phyloP scores from a whole-genome alignment of 2,888 invertebrate genomes.

The Orthonevra nobilis region DNA sequence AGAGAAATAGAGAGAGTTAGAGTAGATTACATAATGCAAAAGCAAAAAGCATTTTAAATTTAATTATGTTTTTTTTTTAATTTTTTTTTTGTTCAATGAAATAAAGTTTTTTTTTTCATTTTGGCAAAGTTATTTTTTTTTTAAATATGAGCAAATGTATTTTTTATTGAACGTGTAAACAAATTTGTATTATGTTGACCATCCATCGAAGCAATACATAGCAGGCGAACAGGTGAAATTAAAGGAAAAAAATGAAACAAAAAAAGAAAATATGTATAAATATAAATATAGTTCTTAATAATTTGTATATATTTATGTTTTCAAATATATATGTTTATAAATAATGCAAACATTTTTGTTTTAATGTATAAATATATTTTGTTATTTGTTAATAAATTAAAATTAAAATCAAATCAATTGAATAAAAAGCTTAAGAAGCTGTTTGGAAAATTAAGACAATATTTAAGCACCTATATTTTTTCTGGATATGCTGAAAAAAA shows the following conservation, averaged over 20 bases:
- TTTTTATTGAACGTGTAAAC: slow-evolving; percentile 45
- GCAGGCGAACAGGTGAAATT: slow-evolving; percentile 80
- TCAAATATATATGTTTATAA: slow-evolving; percentile 10
- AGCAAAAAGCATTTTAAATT: slow-evolving; percentile 50
- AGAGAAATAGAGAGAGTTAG: slow-evolving; percentile 62
- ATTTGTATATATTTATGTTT: slow-evolving; percentile 4
- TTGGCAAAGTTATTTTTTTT: slow-evolving; percentile 11
- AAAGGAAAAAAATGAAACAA: slow-evolving; percentile 76
- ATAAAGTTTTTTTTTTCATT: slow-evolving; percentile 36
- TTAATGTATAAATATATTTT: too few species aligned
- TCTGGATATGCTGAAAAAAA: too few species aligned
- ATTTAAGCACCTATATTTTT: slow-evolving; percentile 37
- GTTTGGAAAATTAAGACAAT: slow-evolving; percentile 42
- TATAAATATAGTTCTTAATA: slow-evolving; percentile 48
- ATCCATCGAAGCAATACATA: slow-evolving; percentile 79
- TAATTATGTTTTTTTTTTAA: slow-evolving; percentile 35
- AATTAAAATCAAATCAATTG: slow-evolving; percentile 7
- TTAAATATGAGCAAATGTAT: slow-evolving; percentile 30
- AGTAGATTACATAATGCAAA: slow-evolving; percentile 63
- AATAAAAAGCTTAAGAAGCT: slow-evolving; percentile 66
- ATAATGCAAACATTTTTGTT: too few species aligned
- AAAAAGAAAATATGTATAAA: slow-evolving; percentile 72
- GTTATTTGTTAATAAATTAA: too few species aligned
- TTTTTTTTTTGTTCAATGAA: slow-evolving; percentile 21
- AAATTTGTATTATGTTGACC: slow-evolving; percentile 73